Evolutionary conservation across 1,140 invertebrate genomes (phyloP).

Genomic region (Ceratina calcarata): DNA sequence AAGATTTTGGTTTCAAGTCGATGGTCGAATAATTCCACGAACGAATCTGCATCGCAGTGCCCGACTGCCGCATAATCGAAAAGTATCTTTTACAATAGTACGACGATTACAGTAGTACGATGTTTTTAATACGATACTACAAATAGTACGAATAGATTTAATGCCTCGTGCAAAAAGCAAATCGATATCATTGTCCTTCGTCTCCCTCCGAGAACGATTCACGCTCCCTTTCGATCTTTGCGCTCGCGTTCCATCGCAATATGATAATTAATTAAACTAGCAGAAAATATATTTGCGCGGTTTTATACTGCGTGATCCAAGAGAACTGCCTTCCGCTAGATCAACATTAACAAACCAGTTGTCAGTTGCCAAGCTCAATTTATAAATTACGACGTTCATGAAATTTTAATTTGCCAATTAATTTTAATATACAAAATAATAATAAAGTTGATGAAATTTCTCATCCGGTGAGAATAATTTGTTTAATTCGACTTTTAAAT

Average conservation of each 20-base stretch:
- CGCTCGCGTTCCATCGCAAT: constrained; percentile 11
- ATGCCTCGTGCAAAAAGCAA: not conserved
- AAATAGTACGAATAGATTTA: not conserved
- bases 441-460: too few species aligned
- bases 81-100: not conserved
- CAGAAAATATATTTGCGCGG: too few species aligned
- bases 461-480: too few species aligned
- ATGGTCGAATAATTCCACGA: constrained; percentile 19
- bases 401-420: too few species aligned
- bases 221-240: not conserved
- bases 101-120: not conserved
- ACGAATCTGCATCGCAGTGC: constrained; percentile 7
- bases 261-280: not conserved
- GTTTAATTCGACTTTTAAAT: too few species aligned
- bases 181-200: not conserved
- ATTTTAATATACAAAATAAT: too few species aligned
- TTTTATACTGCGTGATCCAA: too few species aligned
- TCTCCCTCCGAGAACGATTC: not conserved
- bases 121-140: not conserved
- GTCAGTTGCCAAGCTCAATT: too few species aligned
- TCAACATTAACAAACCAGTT: too few species aligned
- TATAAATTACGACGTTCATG: too few species aligned
- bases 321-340: too few species aligned
- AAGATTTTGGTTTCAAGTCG: not conserved
- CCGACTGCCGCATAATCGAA: constrained; percentile 15